Percentiles rank a stretch among this genome's conserved stretches.
Evolutionary conservation across 2,888 invertebrate species (phyloP).

Genomic region (Melikaiella ostensackeni): DNA sequence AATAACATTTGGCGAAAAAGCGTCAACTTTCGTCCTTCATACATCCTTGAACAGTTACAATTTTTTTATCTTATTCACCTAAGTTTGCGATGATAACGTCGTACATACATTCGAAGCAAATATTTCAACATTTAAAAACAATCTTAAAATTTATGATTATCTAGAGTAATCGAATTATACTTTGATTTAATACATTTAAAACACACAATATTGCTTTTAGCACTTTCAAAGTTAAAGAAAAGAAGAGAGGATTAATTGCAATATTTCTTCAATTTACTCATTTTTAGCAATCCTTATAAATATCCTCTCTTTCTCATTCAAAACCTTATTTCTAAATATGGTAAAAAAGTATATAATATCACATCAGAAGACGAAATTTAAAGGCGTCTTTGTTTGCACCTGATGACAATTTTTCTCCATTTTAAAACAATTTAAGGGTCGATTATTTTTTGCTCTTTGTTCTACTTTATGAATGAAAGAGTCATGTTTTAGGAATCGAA

Average conservation of each 20-base stretch:
- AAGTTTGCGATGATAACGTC: conserved; percentile 31
- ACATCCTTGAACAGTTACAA: background rate
- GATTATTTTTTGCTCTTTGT: background rate
- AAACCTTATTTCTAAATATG: background rate
- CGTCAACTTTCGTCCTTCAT: background rate
- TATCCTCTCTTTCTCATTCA: background rate
- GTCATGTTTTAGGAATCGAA: background rate
- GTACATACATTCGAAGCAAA: conserved; percentile 30
- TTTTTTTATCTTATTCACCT: conserved; percentile 22
- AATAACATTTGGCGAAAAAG: conserved; percentile 35
- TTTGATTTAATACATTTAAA: conserved; percentile 10
- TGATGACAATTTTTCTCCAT: background rate
- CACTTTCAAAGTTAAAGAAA: too few species aligned
- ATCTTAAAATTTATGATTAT: conserved; percentile 11
- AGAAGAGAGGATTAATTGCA: too few species aligned
- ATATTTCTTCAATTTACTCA: too few species aligned
- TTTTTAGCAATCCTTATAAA: too few species aligned
- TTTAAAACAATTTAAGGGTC: background rate
- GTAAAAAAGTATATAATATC: background rate
- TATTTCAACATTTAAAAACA: conserved; percentile 16
- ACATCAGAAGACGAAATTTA: background rate
- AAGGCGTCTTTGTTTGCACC: background rate
- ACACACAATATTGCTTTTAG: conserved; percentile 5
- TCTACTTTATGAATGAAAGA: background rate
- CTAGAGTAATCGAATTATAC: background rate